These are phyloP conservation scores for Microcebus lehilahytsara DNA, from an alignment of 2,113 vertebrate species.

Conservation along the genomic window DNA sequence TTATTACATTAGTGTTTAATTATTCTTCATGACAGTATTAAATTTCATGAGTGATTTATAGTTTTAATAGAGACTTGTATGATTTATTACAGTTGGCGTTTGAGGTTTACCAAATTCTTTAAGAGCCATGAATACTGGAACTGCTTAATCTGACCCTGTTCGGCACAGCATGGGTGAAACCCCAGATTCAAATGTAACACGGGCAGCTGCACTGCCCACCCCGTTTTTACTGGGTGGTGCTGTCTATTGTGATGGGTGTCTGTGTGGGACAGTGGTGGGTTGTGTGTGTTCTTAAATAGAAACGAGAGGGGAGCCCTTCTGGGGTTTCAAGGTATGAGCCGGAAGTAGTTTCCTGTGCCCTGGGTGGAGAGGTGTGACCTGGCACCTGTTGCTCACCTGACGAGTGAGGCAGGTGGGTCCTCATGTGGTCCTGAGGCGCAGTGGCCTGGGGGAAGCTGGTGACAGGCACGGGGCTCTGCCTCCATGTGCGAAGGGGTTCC, in stretches of 20 bases:
- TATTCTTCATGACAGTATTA: constrained; percentile 68
- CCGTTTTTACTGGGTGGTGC: not conserved
- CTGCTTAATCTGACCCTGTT: constrained; percentile 34
- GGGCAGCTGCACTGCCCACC: not conserved
- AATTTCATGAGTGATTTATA: constrained; percentile 74
- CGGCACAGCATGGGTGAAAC: not conserved
- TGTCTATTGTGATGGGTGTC: not conserved
- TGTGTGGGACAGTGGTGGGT: not conserved
- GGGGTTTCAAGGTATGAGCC: not conserved
- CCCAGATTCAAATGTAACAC: not conserved
- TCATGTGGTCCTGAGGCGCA: too few species aligned
- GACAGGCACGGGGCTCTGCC: not conserved
- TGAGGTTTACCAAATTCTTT: constrained; percentile 63
- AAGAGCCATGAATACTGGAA: constrained; percentile 1
- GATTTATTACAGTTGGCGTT: constrained; percentile 73
- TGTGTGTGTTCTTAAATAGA: not conserved
- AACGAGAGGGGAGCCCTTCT: not conserved
- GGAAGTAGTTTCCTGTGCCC: not conserved
- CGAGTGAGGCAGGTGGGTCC: not conserved
- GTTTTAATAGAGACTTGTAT: constrained; percentile 72
- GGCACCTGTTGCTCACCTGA: not conserved
- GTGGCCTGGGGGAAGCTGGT: not conserved
- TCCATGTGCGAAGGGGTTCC: not conserved
- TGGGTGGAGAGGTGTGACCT: not conserved
- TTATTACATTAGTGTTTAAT: constrained; percentile 71